These are phyloP conservation scores for Epicampocera succincta DNA, from an alignment of 2,888 invertebrate species.

Conservation along the genomic window DNA sequence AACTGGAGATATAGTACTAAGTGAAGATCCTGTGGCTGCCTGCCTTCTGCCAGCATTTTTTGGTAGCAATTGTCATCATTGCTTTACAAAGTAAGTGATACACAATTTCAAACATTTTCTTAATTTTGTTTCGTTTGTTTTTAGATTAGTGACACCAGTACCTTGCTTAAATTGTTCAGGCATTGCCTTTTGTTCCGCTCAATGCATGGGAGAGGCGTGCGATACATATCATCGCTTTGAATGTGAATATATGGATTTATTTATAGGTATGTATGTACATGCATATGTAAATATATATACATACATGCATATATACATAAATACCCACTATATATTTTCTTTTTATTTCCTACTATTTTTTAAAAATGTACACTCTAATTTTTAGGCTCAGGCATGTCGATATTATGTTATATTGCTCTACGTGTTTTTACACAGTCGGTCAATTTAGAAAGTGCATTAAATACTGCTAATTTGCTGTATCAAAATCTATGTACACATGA, in stretches of 20 bases:
- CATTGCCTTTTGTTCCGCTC: slow-evolving; percentile 88
- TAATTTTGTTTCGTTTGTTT: slow-evolving; percentile 33
- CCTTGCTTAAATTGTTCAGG: slow-evolving; percentile 89
- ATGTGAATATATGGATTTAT: slow-evolving; percentile 88
- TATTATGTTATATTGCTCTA: slow-evolving; percentile 88
- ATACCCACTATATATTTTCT: not conserved
- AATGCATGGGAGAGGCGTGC: slow-evolving; percentile 86
- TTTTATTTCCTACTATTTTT: not conserved
- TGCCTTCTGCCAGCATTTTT: slow-evolving; percentile 88
- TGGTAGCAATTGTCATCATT: slow-evolving; percentile 91
- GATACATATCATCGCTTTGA: slow-evolving; percentile 88
- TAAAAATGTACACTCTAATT: slow-evolving; percentile 46
- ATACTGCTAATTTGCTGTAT: slow-evolving; percentile 82
- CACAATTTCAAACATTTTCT: not conserved
- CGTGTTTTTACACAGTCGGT: slow-evolving; percentile 88
- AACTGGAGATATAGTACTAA: slow-evolving; percentile 88
- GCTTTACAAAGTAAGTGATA: slow-evolving; percentile 86
- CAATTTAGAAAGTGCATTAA: slow-evolving; percentile 78
- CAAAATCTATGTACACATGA: slow-evolving; percentile 87
- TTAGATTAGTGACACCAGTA: slow-evolving; percentile 85
- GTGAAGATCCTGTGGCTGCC: slow-evolving; percentile 88
- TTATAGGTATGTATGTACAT: too few species aligned
- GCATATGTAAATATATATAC: too few species aligned
- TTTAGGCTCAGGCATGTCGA: slow-evolving; percentile 90
- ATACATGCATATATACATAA: too few species aligned